Base-by-base conservation (phyloP, 2,113 vertebrate species). In the Sisor rabdophorus region DNA sequence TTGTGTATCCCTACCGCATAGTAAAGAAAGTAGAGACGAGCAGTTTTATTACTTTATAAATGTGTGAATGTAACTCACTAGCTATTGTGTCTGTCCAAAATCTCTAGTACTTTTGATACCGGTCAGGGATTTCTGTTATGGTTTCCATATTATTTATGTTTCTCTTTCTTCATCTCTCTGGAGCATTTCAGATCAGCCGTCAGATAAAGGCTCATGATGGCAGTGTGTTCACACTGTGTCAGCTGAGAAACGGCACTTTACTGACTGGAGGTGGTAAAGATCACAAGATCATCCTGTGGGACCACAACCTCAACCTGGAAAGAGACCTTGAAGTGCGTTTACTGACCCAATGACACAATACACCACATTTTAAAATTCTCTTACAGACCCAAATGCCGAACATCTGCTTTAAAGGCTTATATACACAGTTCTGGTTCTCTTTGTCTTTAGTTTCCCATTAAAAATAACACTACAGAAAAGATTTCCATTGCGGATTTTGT, bases 181-280 rank as follows among this genome's bases (percentile, higher is more conserved):
- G 94, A 81, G 89, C 96, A 0, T 99, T 96, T 89, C 96, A 98
- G 85, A 99, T 98, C 86, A 91, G 84, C 80, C 95, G 87, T 71
- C 95, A 97, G 89, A 95, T 99, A 85, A 96, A 95, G 90, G 96
- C 92, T 82, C 97, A 98, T 0, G 95, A 98, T 58, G 96, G 96
- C 86, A 98, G 96, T n/a, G 94, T 99, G 52, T 99, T 98, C 84
- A 98, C 96, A 2, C 87, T 98, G 82, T 98, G 96, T 85, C 95
- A 96, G 69, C 93, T 96, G 94, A 94, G 95, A 88, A 97, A 93
- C 13, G 96, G 96, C 2, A 94, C 93, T 83, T 87, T 98, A 85
- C 89, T 99, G 80, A 98, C 95, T 3, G 97, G 96, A 88, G 96
- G 96, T 50, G 95, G 95, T 12, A 99, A 98, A 78, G 97, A 99